Base-by-base conservation (phyloP, 2,888 invertebrate species). In the Formica aserva region DNA sequence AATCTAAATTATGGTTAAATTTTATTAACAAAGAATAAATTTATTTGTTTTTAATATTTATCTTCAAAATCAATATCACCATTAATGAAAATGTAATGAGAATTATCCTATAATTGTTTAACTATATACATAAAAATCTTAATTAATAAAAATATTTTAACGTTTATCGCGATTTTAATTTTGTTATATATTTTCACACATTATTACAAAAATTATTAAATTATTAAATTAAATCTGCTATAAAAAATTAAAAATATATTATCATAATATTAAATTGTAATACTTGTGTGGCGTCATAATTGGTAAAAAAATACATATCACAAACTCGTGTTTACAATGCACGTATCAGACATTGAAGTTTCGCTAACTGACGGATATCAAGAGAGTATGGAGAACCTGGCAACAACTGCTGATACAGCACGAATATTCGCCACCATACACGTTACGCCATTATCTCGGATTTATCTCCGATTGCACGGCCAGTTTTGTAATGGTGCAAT, bases 401-500 rank as follows among this genome's bases (percentile, higher is more conserved):
- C 57, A 71, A 78, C 76, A 67, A 67, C 9, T 35, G 41, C 41
- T 71, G 60, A 60, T 78, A 45, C 13, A n/a, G 15, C 57, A 69
- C 55, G 72, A 80, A 72, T 80, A 80, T 80, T 71, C 67, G n/a
- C 55, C 76, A 32, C 29, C 55, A 22, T 60, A 32, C 32, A 57
- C 57, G 41, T 78, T 78, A 71, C 41, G 9, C 57, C 45, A 78
- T 78, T 71, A 78, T 60, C 72, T 41, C 22, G 57, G 26, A 32
- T 72, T 80, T 80, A 80, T 80, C 78, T 71, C 41, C 71, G 8
- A 15, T 32, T 72, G 55, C 72, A 45, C 35, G 32, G 22, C 22
- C 22, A 71, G 60, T 80, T 80, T 60, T 78, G 57, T 78, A 75
- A 75, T 62, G 32, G 41, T 45, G 45, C 69, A 82, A 82, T 66